Percentiles rank a stretch among this genome's conserved stretches.
Evolutionary conservation across 2,888 invertebrate genomes (phyloP).

Genomic region (Hydroisotoma schaefferi): DNA sequence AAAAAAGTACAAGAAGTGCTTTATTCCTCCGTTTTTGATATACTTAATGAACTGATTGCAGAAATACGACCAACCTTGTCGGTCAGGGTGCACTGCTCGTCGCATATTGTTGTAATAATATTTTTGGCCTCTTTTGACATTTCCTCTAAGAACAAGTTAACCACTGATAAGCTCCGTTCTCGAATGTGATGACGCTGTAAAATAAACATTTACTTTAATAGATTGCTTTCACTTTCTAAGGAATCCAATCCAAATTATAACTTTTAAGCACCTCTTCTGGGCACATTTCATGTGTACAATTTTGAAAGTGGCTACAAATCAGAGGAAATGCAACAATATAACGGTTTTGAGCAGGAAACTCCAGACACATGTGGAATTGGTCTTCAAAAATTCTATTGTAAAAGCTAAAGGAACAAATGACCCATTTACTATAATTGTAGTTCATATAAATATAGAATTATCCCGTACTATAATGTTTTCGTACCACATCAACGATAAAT

Average conservation of each 20-base stretch:
- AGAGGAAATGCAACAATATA: slow-evolving; percentile 97
- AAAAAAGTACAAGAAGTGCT: slow-evolving; percentile 5
- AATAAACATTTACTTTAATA: slow-evolving; percentile 15
- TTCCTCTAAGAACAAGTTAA: slow-evolving; percentile 96
- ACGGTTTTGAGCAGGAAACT: slow-evolving; percentile 97
- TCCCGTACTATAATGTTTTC: slow-evolving; percentile 14
- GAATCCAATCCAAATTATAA: neutral
- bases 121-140: slow-evolving; percentile 99
- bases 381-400: slow-evolving; percentile 95
- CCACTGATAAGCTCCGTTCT: slow-evolving; percentile 89
- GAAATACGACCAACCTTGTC: slow-evolving; percentile 64
- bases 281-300: slow-evolving; percentile 95
- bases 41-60: neutral
- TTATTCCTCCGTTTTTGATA: neutral
- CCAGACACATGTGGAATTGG: slow-evolving; percentile 97
- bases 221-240: neutral
- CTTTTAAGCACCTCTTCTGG: slow-evolving; percentile 73
- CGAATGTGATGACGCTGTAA: slow-evolving; percentile 81
- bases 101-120: slow-evolving; percentile 96
- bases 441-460: slow-evolving; percentile 17
- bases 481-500: slow-evolving; percentile 91
- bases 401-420: slow-evolving; percentile 59
- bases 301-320: slow-evolving; percentile 96
- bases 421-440: slow-evolving; percentile 6
- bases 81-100: slow-evolving; percentile 95